phyloP scores from a whole-genome alignment of 2,888 invertebrate genomes.

The Alcis repandata region DNA sequence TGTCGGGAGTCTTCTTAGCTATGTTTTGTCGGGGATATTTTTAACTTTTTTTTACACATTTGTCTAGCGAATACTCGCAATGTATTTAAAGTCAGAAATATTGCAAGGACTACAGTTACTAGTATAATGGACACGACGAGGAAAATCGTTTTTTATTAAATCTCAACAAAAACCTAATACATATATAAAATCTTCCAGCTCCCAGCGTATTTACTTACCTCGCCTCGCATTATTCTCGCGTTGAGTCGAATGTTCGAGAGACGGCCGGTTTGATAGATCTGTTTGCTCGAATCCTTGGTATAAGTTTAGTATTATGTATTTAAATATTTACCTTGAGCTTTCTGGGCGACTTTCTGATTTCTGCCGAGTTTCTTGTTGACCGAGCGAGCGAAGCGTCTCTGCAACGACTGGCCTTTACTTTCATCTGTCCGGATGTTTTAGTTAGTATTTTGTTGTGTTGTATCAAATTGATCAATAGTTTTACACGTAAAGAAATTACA shows the following conservation, averaged over 20 bases:
- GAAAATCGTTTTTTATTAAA: not conserved
- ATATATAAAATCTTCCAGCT: not conserved
- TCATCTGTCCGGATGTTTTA: no score
- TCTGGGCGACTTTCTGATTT: not conserved
- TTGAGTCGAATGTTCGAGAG: slow-evolving; percentile 17
- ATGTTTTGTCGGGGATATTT: no score
- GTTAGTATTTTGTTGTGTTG: not conserved
- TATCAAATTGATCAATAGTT: no score
- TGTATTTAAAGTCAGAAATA: no score
- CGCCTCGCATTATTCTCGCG: slow-evolving; percentile 21
- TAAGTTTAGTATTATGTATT: slow-evolving; percentile 3
- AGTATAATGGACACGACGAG: not conserved
- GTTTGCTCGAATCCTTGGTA: slow-evolving; percentile 6
- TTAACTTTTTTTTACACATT: no score
- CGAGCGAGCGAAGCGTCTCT: no score
- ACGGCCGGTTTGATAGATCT: slow-evolving; percentile 20
- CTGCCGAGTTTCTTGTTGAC: no score
- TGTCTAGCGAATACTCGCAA: no score
- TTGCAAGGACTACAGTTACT: no score
- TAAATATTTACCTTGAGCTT: slow-evolving; percentile 6
- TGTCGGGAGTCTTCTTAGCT: no score
- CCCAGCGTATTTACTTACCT: slow-evolving; percentile 13
- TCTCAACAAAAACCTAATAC: not conserved
- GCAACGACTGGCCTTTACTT: no score
- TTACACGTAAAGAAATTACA: no score